phyloP scores from a whole-genome alignment of 2,888 invertebrate species.

The Ernsta delagoae region DNA sequence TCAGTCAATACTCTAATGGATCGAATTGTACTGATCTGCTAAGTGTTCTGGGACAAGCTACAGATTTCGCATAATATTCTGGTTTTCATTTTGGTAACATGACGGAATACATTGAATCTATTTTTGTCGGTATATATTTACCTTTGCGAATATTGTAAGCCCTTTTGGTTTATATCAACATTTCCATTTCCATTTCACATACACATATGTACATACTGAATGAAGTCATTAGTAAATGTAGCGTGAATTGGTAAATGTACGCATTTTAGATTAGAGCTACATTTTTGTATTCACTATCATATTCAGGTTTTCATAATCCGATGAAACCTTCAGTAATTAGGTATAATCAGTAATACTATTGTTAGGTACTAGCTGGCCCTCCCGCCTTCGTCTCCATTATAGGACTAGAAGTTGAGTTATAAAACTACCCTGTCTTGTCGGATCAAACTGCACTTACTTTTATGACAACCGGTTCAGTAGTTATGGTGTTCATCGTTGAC shows the following conservation, averaged over 20 bases:
- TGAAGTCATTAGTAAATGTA: not conserved
- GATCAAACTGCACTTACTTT: too few species aligned
- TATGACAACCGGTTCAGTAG: too few species aligned
- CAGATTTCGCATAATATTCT: not conserved
- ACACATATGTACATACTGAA: not conserved
- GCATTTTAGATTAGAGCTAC: not conserved
- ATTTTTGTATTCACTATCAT: too few species aligned
- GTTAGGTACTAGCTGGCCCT: too few species aligned
- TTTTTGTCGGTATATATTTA: not conserved
- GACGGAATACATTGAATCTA: not conserved
- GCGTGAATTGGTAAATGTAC: not conserved
- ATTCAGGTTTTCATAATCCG: too few species aligned
- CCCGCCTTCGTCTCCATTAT: too few species aligned
- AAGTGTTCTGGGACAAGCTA: conserved; percentile 13
- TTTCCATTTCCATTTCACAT: not conserved
- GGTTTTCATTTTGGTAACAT: not conserved
- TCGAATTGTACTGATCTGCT: conserved; percentile 17
- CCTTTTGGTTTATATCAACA: not conserved
- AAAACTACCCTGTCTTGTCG: too few species aligned
- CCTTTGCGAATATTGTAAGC: not conserved
- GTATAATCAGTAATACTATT: too few species aligned
- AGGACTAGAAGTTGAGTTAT: too few species aligned
- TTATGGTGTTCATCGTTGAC: too few species aligned
- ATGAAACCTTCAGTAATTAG: too few species aligned
- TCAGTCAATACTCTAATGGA: conserved; percentile 23